Base-by-base conservation (phyloP, 2,888 invertebrate genomes). In the Yponomeuta malinellus region DNA sequence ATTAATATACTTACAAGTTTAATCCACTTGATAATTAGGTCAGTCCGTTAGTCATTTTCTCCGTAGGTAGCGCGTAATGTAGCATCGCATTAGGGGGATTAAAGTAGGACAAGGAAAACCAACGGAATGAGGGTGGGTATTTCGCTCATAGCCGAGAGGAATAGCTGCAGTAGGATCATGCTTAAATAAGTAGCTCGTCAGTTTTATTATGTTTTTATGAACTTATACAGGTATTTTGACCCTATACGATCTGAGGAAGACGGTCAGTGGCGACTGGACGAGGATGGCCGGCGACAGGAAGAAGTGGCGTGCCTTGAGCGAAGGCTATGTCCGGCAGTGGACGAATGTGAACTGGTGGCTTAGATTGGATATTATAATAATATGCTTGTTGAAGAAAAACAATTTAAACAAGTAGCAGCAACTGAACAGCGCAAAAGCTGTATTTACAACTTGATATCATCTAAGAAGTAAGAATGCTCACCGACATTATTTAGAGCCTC, bases 1-100 rank as follows among this genome's bases (percentile, higher is more conserved):
- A 85, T 84, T 85, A 86, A 84, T 81, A 81, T 81, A 81, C 80
- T 88, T 86, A 88, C 83, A 86, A 89, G 86, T 85, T 86, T 82
- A 85, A 89, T 76, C 77, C 74, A 83, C 85, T 85, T 80, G 79
- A 83, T 81, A 83, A 77, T 78, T 81, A 81, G 84, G 82, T 83
- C 83, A 76, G 78, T 65, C 12, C 31, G 12, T 65, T 43, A 43
- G 43, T 23, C 33, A 65, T 29, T 65, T 31, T 65, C n/a, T 65
- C n/a, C 52, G 15, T 59, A 59, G 52, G 52, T 59, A 59, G 52
- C 12, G 52, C 15, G 52, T 59, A 59, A 59, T 59, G 12, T 59
- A 59, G 52, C 52, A 15, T 15, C 15, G 52, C 15, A 59, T 59
- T 59, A 59, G 15, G 52, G 15, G 33, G 29, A 65, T 65, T 65